phyloP scores from a whole-genome alignment of 1,140 invertebrate genomes.

The Zaprionus lachaisei region DNA sequence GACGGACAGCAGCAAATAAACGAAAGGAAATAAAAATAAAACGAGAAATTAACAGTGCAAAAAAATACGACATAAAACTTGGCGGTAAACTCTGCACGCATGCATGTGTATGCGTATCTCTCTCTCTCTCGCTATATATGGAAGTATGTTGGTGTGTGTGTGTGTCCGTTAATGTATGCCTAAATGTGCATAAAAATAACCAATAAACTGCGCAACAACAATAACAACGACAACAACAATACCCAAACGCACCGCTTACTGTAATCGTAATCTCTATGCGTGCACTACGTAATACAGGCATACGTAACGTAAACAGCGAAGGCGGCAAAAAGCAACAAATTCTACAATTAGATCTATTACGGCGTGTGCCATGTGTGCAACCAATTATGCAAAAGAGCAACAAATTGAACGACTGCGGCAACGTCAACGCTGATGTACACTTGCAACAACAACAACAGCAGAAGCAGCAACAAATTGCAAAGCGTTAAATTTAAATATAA shows the following conservation, averaged over 20 bases:
- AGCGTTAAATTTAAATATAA: slow-evolving; percentile 8
- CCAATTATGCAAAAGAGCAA: slow-evolving; percentile 77
- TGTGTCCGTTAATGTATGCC: slow-evolving; percentile 26
- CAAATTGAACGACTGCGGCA: slow-evolving; percentile 64
- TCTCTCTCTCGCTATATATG: slow-evolving; percentile 8
- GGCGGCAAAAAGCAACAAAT: slow-evolving; percentile 47
- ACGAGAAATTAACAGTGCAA: slow-evolving; percentile 47
- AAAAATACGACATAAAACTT: slow-evolving; percentile 41
- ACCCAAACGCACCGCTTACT: slow-evolving; percentile 39
- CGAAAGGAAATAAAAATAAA: slow-evolving; percentile 61
- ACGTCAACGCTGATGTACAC: slow-evolving; percentile 47
- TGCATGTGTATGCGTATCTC: slow-evolving; percentile 7
- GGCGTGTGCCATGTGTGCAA: slow-evolving; percentile 50
- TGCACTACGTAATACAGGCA: slow-evolving; percentile 41
- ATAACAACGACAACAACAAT: slow-evolving; percentile 38
- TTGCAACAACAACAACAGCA: slow-evolving; percentile 57
- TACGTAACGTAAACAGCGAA: slow-evolving; percentile 66
- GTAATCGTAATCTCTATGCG: slow-evolving; percentile 51
- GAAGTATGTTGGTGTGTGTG: slow-evolving; percentile 17
- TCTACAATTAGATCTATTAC: slow-evolving; percentile 50
- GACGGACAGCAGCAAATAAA: slow-evolving; percentile 40
- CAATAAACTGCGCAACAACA: slow-evolving; percentile 52
- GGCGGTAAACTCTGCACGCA: slow-evolving; percentile 43
- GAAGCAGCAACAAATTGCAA: slow-evolving; percentile 17
- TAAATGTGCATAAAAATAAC: slow-evolving; percentile 56